A percentile compares a stretch with the other conserved stretches of the same genome.
These are phyloP conservation scores for Temnothorax curvispinosus DNA, from an alignment of 1,140 invertebrate genomes.

Conservation along the genomic window DNA sequence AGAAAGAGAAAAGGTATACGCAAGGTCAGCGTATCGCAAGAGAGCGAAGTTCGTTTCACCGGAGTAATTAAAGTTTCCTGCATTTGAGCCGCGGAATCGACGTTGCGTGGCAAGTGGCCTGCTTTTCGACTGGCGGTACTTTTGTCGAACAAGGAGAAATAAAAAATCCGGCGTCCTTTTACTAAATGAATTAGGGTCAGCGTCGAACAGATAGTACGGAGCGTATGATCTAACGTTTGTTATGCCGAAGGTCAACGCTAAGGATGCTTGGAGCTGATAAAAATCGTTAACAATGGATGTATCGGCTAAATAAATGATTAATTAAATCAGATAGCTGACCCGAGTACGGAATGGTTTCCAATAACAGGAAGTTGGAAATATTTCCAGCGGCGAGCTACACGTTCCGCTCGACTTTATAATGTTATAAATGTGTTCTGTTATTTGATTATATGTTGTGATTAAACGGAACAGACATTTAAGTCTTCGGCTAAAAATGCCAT, in stretches of 20 bases:
- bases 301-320: slow-evolving; percentile 10
- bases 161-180: slow-evolving; percentile 35
- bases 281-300: slow-evolving; percentile 34
- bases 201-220: slow-evolving; percentile 16
- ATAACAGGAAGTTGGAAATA: neutral
- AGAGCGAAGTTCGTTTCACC: slow-evolving; percentile 67
- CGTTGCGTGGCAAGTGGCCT: slow-evolving; percentile 69
- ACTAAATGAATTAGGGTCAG: slow-evolving; percentile 55
- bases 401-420: neutral
- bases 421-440: neutral
- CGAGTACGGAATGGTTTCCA: neutral
- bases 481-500: neutral
- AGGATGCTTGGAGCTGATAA: slow-evolving; percentile 20
- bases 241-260: neutral
- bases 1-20: slow-evolving; percentile 54
- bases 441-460: neutral
- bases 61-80: slow-evolving; percentile 75
- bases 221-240: slow-evolving; percentile 7
- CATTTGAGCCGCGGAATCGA: slow-evolving; percentile 57
- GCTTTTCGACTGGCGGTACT: slow-evolving; percentile 44
- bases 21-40: slow-evolving; percentile 65
- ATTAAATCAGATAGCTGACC: neutral
- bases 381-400: neutral
- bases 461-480: neutral
- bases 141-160: slow-evolving; percentile 18